Base-by-base conservation (phyloP, 1,140 invertebrate species). In the Calephelis nemesis region DNA sequence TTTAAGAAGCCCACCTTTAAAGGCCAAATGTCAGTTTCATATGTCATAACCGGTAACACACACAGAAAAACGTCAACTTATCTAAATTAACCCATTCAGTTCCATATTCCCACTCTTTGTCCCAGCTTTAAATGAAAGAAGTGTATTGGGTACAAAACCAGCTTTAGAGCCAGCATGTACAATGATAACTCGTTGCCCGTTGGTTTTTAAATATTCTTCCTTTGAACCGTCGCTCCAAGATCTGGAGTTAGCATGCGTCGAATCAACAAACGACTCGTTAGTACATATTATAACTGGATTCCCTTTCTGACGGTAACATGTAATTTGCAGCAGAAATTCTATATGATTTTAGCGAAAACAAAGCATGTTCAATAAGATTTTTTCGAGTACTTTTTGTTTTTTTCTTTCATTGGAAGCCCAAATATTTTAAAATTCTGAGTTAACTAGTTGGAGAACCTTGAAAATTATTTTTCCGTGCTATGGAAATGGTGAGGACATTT, bases 141-240 rank as follows among this genome's bases (percentile, higher is more conserved):
- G 60, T 11, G 71, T 49, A 60, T 69, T 68, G 7, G 64, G 67
- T 45, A 69, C 63, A 67, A 72, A 72, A 10, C 63, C 73, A 58
- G 68, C 69, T 11, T 50, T 15, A n/a, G 49, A 50, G n/a, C 49
- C 12, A 50, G 12, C 49, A 50, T 50, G 4, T 50, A 15, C 49
- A 50, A 50, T 50, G 49, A 50, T 13, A 50, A 50, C 3, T 13
- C 49, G 49, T 50, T 50, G 49, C 49, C 49, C n/a, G 5, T 50
- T 50, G n/a, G 49, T 52, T 52, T 52, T 52, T 52, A 19, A 6
- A 19, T 6, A 52, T 15, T 15, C 50, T 50, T 50, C 50, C 7
- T 52, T 15, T 19, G 50, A 19, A 5, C 50, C 50, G 13, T 52
- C 50, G 50, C 50, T 52, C 50, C 50, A 52, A 7, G 50, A 15